Evolutionary conservation across 2,888 invertebrate genomes (phyloP).

Genomic region (Tanytarsus gracilentus): DNA sequence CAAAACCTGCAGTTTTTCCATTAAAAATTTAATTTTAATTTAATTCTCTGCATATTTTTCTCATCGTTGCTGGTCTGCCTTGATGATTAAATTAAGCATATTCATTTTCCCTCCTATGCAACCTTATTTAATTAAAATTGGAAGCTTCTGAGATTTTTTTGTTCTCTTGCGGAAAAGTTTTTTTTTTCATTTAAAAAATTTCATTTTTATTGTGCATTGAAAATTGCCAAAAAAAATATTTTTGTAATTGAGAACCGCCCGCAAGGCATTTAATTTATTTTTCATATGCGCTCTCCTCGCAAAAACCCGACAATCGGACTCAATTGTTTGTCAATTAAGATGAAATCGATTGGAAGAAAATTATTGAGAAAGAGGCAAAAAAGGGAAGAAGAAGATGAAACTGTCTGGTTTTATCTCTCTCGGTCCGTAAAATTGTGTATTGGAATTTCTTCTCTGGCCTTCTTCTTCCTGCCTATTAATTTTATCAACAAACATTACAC

Average conservation of each 20-base stretch:
- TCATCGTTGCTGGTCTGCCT: neutral
- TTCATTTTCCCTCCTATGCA: too few species aligned
- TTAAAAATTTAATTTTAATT: neutral
- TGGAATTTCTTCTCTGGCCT: neutral
- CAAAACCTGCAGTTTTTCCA: neutral
- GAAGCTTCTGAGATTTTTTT: constrained; percentile 15
- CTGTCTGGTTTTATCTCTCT: too few species aligned
- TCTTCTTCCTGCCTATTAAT: neutral
- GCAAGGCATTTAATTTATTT: too few species aligned
- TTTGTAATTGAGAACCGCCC: too few species aligned
- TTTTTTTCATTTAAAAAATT: neutral
- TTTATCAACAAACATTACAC: constrained; percentile 20
- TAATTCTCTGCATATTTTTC: neutral
- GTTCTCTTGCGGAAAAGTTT: constrained; percentile 18
- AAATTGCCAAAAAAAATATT: too few species aligned
- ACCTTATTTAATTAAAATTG: too few species aligned
- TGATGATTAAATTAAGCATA: constrained; percentile 10
- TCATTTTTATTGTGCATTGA: too few species aligned
- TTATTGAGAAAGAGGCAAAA: constrained; percentile 1
- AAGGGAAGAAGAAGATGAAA: constrained; percentile 4
- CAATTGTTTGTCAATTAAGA: constrained; percentile 29
- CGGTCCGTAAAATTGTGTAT: neutral
- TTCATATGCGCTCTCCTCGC: neutral
- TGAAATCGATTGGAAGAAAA: constrained; percentile 29
- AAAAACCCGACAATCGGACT: constrained; percentile 18